Percentiles rank a stretch among this genome's conserved stretches.
phyloP scores from a whole-genome alignment of 1,140 invertebrate genomes.

The Ceratina calcarata region DNA sequence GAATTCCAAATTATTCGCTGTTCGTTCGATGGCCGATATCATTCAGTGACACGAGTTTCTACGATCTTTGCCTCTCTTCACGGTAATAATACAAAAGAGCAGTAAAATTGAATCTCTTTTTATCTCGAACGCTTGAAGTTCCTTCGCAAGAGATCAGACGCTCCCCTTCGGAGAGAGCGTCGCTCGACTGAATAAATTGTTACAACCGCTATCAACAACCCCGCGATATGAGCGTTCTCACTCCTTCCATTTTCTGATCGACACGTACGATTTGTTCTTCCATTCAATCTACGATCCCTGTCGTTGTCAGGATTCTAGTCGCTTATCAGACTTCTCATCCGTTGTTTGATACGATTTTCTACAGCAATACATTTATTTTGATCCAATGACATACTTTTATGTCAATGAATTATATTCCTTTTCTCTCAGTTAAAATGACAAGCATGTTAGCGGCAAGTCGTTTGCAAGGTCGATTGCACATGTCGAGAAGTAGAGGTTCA shows the following conservation, averaged over 20 bases:
- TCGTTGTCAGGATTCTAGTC: not conserved
- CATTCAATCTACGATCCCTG: not conserved
- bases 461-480: too few species aligned
- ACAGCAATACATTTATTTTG: too few species aligned
- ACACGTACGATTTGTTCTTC: conserved; percentile 27
- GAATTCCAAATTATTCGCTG: too few species aligned
- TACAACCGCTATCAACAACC: conserved; percentile 65
- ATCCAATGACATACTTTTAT: too few species aligned
- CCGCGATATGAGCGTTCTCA: conserved; percentile 43
- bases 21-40: conserved; percentile 51
- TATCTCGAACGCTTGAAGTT: conserved; percentile 65
- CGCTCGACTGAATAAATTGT: conserved; percentile 72
- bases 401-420: too few species aligned
- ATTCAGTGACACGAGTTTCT: conserved; percentile 49
- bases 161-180: conserved; percentile 53
- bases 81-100: conserved; percentile 61
- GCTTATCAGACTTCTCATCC: too few species aligned
- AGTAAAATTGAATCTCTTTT: conserved; percentile 77
- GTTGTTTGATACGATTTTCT: too few species aligned
- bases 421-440: too few species aligned
- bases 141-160: conserved; percentile 56
- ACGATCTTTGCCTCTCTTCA: conserved; percentile 1
- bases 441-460: too few species aligned
- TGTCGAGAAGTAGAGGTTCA: too few species aligned
- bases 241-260: conserved; percentile 33